Evolutionary conservation across 2,113 vertebrate genomes (phyloP).

Genomic region (Alouatta palliata): DNA sequence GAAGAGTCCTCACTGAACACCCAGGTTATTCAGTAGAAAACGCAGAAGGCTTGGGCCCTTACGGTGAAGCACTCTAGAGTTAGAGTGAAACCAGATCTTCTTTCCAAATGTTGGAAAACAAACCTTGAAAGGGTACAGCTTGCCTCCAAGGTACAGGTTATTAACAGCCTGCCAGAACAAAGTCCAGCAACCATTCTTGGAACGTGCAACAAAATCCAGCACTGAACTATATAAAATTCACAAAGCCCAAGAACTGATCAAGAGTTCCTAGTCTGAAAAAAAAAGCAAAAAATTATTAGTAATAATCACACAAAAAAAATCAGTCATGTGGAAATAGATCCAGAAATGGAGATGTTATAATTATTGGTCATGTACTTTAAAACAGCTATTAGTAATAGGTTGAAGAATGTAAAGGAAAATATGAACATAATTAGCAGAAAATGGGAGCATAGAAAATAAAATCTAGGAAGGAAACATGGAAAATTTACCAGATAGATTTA

Average conservation of each 20-base stretch:
- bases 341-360: neutral
- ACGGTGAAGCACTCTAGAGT: neutral
- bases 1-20: neutral
- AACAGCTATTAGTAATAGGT: neutral
- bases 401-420: neutral
- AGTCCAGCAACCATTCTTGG: neutral
- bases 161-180: neutral
- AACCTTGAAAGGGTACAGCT: neutral
- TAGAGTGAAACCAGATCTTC: neutral
- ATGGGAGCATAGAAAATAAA: neutral
- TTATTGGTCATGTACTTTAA: neutral
- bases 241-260: neutral
- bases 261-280: neutral
- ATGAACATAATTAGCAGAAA: neutral
- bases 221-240: neutral
- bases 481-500: neutral
- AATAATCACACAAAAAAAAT: neutral
- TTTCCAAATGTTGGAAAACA: neutral
- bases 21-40: neutral
- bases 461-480: neutral
- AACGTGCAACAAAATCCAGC: neutral
- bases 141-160: neutral
- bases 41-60: neutral
- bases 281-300: neutral
- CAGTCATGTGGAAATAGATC: neutral